These are phyloP conservation scores for Diorhabda elongata DNA, from an alignment of 1,140 invertebrate genomes.

Conservation along the genomic window DNA sequence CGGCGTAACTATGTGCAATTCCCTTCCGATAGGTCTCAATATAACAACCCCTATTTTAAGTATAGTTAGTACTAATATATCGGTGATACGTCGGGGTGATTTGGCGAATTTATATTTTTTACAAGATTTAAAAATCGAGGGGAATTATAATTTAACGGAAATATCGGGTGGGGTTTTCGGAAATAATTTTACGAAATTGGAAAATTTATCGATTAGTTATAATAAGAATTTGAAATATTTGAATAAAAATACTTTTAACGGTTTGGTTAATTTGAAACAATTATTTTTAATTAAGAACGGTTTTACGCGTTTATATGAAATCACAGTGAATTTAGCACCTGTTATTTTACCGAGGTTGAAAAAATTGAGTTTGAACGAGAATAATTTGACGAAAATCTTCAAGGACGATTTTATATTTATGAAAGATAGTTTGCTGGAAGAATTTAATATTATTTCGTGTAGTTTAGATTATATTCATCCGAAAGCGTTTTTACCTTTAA, in stretches of 20 bases:
- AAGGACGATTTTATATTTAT: slow-evolving; percentile 32
- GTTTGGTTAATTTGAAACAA: slow-evolving; percentile 32
- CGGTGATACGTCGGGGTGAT: slow-evolving; percentile 28
- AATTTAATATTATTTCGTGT: slow-evolving; percentile 51
- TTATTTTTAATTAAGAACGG: slow-evolving; percentile 39
- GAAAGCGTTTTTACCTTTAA: slow-evolving; percentile 47
- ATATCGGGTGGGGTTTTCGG: slow-evolving; percentile 34
- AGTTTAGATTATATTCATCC: slow-evolving; percentile 51
- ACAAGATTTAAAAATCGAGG: slow-evolving; percentile 33
- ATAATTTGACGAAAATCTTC: slow-evolving; percentile 31
- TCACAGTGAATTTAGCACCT: slow-evolving; percentile 25
- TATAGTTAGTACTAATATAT: slow-evolving; percentile 32
- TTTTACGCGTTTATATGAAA: slow-evolving; percentile 31
- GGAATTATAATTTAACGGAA: slow-evolving; percentile 32
- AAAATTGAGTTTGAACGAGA: slow-evolving; percentile 35
- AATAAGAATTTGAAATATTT: slow-evolving; percentile 35
- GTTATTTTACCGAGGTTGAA: slow-evolving; percentile 30
- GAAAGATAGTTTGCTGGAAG: slow-evolving; percentile 29
- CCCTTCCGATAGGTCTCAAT: slow-evolving; percentile 30
- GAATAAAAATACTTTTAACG: slow-evolving; percentile 33
- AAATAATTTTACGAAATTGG: slow-evolving; percentile 36
- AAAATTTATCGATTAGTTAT: slow-evolving; percentile 36
- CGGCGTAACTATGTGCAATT: slow-evolving; percentile 31
- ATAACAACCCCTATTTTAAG: slow-evolving; percentile 21
- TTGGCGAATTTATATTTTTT: slow-evolving; percentile 28